These are phyloP conservation scores for Antechinus flavipes DNA, from an alignment of 2,113 vertebrate genomes.

Conservation along the genomic window DNA sequence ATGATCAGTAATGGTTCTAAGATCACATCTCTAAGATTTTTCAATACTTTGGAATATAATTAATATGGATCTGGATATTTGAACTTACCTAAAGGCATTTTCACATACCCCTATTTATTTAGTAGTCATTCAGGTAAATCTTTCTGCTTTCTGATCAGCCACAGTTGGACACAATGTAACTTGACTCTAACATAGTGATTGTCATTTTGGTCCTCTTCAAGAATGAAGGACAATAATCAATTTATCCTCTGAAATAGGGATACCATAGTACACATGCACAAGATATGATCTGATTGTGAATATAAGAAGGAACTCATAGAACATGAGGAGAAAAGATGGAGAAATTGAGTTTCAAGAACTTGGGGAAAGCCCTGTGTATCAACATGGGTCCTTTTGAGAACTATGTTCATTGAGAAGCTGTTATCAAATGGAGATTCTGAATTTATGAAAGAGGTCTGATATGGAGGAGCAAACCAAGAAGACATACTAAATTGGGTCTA, in stretches of 20 bases:
- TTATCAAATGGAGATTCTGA: background rate
- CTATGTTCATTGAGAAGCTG: background rate
- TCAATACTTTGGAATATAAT: background rate
- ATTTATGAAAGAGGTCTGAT: background rate
- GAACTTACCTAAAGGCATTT: background rate
- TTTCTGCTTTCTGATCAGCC: background rate
- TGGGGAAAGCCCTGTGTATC: background rate
- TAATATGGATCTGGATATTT: background rate
- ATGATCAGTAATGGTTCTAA: background rate
- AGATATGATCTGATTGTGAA: background rate
- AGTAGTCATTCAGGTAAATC: background rate
- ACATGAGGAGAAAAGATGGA: background rate
- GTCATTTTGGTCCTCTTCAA: too few species aligned
- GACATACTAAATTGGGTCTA: background rate
- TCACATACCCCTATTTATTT: background rate
- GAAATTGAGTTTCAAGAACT: background rate
- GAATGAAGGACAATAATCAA: too few species aligned
- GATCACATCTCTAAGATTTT: background rate
- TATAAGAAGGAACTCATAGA: background rate
- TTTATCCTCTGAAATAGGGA: background rate
- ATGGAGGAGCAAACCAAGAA: background rate
- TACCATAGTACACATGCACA: background rate
- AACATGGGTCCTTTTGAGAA: background rate
- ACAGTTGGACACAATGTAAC: too few species aligned
- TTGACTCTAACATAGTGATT: too few species aligned